Base-by-base conservation (phyloP, 2,113 vertebrate genomes). In the Syngnathus scovelli region DNA sequence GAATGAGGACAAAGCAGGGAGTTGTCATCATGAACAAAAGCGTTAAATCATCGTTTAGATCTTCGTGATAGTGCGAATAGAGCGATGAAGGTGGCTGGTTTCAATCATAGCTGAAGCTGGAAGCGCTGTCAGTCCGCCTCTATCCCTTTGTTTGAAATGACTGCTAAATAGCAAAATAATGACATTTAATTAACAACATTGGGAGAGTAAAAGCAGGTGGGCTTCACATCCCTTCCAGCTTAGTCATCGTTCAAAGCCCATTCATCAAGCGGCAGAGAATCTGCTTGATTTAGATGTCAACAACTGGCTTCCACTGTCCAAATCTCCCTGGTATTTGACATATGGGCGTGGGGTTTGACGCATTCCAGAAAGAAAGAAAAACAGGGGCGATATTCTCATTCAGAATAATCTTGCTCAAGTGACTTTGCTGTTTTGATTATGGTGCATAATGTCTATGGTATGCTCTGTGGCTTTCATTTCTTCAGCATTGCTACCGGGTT, bases 401-500 rank as follows among this genome's bases (percentile, higher is more conserved):
- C 43, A 65, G 52, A 69, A 78, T 74, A 75, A 85, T 80, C 85
- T 23, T 82, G 75, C 66, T 67, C 72, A 77, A 88, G 78, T 84
- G 83, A 74, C 77, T 84, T 91, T 88, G 83, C 67, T 90, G 88
- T 85, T 86, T 85, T 84, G 78, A 87, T 87, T 87, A 78, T 74
- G 66, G 82, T 85, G 3, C 27, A 33, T 33, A 33, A 78, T 72
- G 71, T 78, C 71, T 87, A 76, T 72, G 66, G 83, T 87, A 78
- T 73, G 71, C 79, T 74, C 85, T 52, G 49, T 4, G 49, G 49
- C 49, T 52, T 52, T 21, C 49, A 21, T 52, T 52, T 52, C 49
- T n/a, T 21, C 7, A 52, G 6, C n/a, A 21, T 21, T 21, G 19
- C 49, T 21, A n/a, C 49, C 49, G n/a, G 49, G 4, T 52, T 52